Conservation (phyloP, 2,113 vertebrate species). For the Semicossyphus pulcher region DNA sequence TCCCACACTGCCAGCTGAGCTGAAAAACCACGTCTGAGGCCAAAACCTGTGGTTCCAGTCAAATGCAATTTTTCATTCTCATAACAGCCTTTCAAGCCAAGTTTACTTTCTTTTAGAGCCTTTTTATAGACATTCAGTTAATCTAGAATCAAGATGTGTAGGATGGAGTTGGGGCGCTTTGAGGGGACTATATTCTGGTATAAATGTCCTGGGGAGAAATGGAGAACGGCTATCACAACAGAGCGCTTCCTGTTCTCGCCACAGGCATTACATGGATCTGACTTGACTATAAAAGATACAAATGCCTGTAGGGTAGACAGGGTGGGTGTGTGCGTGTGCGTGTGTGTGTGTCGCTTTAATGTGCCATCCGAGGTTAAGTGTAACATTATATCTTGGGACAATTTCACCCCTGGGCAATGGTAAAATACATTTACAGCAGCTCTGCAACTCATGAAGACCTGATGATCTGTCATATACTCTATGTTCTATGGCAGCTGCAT, state of each 20-base stretch:
- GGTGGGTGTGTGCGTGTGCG: not conserved
- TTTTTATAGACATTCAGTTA: slow-evolving; percentile 19
- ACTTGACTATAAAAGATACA: slow-evolving; percentile 37
- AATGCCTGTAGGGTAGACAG: not conserved
- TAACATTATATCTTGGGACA: slow-evolving; percentile 34
- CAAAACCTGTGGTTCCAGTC: slow-evolving; percentile 43
- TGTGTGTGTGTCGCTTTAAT: slow-evolving; percentile 6
- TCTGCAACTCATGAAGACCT: slow-evolving; percentile 23
- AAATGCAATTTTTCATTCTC: slow-evolving; percentile 26
- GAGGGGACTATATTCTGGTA: slow-evolving; percentile 18
- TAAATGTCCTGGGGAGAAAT: slow-evolving; percentile 24
- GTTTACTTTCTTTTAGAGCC: not conserved
- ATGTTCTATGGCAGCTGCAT: slow-evolving; percentile 35
- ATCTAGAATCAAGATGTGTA: slow-evolving; percentile 39
- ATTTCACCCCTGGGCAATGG: slow-evolving; percentile 8
- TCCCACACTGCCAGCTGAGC: slow-evolving; percentile 54
- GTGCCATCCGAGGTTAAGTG: slow-evolving; percentile 11
- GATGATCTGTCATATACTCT: slow-evolving; percentile 34
- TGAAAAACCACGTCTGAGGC: slow-evolving; percentile 24
- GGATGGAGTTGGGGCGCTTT: slow-evolving; percentile 13
- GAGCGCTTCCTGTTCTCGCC: slow-evolving; percentile 38
- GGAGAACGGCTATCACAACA: slow-evolving; percentile 41
- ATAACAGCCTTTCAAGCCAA: slow-evolving; percentile 20
- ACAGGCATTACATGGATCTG: slow-evolving; percentile 25
- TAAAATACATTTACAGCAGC: slow-evolving; percentile 50